Percentiles rank a stretch among this genome's conserved stretches.
Evolutionary conservation across 2,113 vertebrate species (phyloP).

Genomic region (Aptenodytes patagonicus): DNA sequence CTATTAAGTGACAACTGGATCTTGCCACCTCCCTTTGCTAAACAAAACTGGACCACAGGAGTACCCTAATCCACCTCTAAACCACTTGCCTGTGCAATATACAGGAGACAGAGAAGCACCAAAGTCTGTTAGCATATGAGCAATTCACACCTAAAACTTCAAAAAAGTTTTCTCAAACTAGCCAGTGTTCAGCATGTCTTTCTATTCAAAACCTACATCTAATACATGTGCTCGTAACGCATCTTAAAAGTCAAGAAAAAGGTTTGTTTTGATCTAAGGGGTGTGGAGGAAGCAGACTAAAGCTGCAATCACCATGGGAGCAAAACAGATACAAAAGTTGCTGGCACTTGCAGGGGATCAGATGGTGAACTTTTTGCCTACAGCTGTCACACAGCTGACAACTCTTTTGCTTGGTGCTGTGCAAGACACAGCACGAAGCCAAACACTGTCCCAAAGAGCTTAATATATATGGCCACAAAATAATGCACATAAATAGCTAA

Average conservation of each 20-base stretch:
- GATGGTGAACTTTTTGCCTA: conserved; percentile 20
- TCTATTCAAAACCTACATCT: not conserved
- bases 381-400: conserved; percentile 21
- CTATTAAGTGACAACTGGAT: not conserved
- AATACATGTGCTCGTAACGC: not conserved
- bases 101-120: not conserved
- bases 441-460: not conserved
- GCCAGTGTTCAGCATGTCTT: not conserved
- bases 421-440: not conserved
- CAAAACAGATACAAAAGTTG: conserved; percentile 45
- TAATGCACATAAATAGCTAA: not conserved
- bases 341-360: not conserved
- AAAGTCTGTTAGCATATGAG: not conserved
- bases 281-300: not conserved
- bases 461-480: not conserved
- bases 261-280: not conserved
- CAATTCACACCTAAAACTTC: not conserved
- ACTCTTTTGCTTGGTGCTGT: not conserved
- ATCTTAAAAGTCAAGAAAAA: not conserved
- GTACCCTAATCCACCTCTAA: not conserved
- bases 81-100: not conserved
- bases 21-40: not conserved
- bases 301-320: conserved; percentile 12
- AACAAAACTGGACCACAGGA: not conserved
- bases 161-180: not conserved